Base-by-base conservation (phyloP, 2,888 invertebrate genomes). In the Ceratothoa steindachneri region DNA sequence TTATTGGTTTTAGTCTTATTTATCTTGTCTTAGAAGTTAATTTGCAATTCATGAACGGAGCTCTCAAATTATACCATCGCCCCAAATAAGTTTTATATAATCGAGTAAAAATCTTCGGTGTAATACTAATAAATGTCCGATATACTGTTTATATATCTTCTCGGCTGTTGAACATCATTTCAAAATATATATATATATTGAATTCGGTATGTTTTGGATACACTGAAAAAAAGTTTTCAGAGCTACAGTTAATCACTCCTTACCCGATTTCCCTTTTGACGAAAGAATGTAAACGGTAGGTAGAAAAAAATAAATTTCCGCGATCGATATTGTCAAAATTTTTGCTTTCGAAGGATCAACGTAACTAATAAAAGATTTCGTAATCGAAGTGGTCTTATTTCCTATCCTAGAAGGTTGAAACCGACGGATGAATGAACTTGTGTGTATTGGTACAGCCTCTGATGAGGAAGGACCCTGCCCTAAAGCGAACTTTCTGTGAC, bases 311-410 rank as follows among this genome's bases (percentile, higher is more conserved):
- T 9, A 41, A 41, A 9, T 41, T 15, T 15, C 41, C 41, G 15
- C 41, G 15, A 41, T 41, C 41, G 41, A 41, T 41, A 41, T 41
- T 41, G 41, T 41, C 41, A 41, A 41, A 41, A 41, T 41, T 41
- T 41, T 77, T 77, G 77, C 77, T 77, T 77, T 77, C 77, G 69
- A 71, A 77, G 52, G 74, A 77, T 77, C 72, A 76, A 76, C 77
- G 77, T 77, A 77, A 41, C 41, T 41, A 41, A 41, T 77, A 77
- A 77, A 60, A 60, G 19, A 60, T 60, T 60, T 60, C 60, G 60
- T 60, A 60, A 60, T 27, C n/a, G n/a, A 9, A 51, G n/a, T 51
- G 51, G n/a, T 51, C 12, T 51, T 53, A 53, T 69, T 69, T 69
- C 52, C 52, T 69, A 69, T 69, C n/a, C n/a, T n/a, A n/a, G n/a